Conservation (phyloP, 1,140 invertebrate genomes). For the Calephelis nemesis region DNA sequence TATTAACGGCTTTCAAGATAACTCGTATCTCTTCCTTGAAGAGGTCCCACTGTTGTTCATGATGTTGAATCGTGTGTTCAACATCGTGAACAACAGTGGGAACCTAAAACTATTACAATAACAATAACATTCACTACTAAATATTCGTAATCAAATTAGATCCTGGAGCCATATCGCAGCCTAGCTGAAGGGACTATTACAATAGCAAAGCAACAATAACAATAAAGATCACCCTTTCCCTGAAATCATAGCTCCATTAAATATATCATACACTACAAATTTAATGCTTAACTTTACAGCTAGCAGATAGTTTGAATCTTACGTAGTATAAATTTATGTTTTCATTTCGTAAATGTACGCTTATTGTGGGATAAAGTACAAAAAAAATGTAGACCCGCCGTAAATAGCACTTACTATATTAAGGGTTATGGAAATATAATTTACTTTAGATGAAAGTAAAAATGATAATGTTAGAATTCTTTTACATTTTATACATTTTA, state of each 20-base stretch:
- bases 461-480: no score
- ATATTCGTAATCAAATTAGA: slow-evolving; percentile 7
- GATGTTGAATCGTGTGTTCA: no score
- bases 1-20: no score
- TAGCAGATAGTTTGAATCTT: not conserved
- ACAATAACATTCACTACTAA: slow-evolving; percentile 3
- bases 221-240: slow-evolving; percentile 7
- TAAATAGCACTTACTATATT: no score
- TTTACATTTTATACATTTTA: no score
- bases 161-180: not conserved
- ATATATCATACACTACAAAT: slow-evolving; percentile 1
- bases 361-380: not conserved
- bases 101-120: not conserved
- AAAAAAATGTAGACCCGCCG: no score
- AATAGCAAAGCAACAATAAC: slow-evolving; percentile 12
- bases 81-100: no score
- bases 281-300: not conserved
- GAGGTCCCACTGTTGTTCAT: no score
- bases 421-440: no score
- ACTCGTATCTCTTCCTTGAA: no score
- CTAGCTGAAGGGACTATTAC: not conserved
- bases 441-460: no score
- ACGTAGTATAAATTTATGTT: not conserved
- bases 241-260: slow-evolving; percentile 7
- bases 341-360: not conserved